Evolutionary conservation across 2,113 vertebrate species (phyloP).

Genomic region (Alligator sinensis): DNA sequence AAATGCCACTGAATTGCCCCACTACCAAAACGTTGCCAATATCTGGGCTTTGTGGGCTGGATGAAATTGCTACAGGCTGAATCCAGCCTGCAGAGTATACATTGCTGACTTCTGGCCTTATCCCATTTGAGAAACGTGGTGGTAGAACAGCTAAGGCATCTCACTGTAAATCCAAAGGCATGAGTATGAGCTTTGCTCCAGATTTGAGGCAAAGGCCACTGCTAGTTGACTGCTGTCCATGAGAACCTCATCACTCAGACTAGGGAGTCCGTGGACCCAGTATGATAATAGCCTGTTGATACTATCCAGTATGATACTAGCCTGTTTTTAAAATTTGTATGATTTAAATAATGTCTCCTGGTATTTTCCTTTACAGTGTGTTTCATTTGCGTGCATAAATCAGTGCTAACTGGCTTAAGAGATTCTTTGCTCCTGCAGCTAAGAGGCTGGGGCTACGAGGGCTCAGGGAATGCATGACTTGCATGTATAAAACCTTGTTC

Average conservation of each 20-base stretch:
- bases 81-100: no score
- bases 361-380: conserved; percentile 1
- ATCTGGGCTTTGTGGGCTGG: no score
- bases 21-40: no score
- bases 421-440: not conserved
- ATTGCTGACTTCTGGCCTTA: no score
- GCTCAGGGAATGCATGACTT: conserved; percentile 1
- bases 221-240: not conserved
- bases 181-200: not conserved
- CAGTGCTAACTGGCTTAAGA: not conserved
- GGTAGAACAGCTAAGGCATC: not conserved
- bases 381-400: not conserved
- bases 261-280: no score
- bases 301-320: not conserved
- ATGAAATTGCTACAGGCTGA: no score
- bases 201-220: not conserved
- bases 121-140: no score
- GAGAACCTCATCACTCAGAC: not conserved
- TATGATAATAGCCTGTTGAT: no score
- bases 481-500: not conserved
- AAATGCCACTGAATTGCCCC: no score
- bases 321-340: not conserved
- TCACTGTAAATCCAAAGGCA: not conserved
- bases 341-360: not conserved
- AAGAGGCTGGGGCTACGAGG: not conserved